Conservation (phyloP, 2,888 invertebrate genomes). For the Epistrophe eligans region DNA sequence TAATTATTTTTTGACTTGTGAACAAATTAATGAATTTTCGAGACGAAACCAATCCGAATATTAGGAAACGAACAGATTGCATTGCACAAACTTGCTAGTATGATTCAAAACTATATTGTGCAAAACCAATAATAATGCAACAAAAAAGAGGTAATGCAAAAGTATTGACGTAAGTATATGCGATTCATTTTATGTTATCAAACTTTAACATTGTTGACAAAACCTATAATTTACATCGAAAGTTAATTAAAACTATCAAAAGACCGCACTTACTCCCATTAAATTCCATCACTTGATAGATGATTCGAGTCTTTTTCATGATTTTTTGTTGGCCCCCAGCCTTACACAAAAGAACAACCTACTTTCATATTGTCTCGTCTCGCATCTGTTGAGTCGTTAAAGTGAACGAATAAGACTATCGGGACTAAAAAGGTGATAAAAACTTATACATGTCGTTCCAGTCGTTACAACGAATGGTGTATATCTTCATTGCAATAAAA, state of each 20-base stretch:
- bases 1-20: too few species aligned
- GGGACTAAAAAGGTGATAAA: conserved; percentile 71
- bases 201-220: conserved; percentile 20
- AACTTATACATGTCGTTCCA: conserved; percentile 67
- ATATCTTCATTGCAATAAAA: conserved; percentile 62
- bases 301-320: conserved; percentile 43
- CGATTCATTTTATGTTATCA: too few species aligned
- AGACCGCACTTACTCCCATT: conserved; percentile 37
- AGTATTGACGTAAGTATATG: too few species aligned
- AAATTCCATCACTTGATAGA: conserved; percentile 49
- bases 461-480: conserved; percentile 48
- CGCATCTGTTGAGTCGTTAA: conserved; percentile 70
- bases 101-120: too few species aligned
- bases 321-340: conserved; percentile 18
- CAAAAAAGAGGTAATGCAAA: too few species aligned
- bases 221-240: conserved; percentile 52
- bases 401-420: conserved; percentile 71
- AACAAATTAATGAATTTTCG: too few species aligned
- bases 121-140: too few species aligned
- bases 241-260: conserved; percentile 60
- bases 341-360: conserved; percentile 31
- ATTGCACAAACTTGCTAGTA: too few species aligned
- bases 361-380: conserved; percentile 55
- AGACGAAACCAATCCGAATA: too few species aligned
- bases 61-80: too few species aligned